Evolutionary conservation across 2,797 vertebrate genomes (phyloP).

Genomic region (Rhabdophis nuchalis): DNA sequence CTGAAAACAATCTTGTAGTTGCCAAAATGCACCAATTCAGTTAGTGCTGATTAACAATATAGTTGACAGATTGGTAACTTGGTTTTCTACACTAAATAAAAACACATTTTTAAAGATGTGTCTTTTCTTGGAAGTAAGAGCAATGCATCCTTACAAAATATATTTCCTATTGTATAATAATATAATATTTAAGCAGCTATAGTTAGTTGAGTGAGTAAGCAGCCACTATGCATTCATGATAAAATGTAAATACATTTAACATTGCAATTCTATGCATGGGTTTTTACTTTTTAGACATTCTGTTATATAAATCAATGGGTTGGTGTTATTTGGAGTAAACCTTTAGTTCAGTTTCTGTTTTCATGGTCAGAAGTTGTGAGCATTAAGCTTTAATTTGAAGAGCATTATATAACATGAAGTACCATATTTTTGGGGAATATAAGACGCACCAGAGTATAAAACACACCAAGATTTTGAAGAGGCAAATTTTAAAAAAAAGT

Average conservation of each 20-base stretch:
- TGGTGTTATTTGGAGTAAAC: background rate
- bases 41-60: conserved; percentile 8
- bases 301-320: background rate
- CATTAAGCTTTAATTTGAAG: background rate
- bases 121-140: conserved; percentile 31
- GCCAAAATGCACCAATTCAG: conserved; percentile 8
- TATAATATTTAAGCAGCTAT: background rate
- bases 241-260: background rate
- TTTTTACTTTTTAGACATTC: background rate
- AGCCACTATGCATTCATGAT: background rate
- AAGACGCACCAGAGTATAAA: no score
- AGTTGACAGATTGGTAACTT: conserved; percentile 22
- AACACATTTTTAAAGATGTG: conserved; percentile 22
- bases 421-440: no score
- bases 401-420: background rate
- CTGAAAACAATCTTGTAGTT: conserved; percentile 24
- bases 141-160: background rate
- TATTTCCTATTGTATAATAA: background rate
- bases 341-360: background rate
- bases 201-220: background rate
- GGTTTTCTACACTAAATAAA: conserved; percentile 27
- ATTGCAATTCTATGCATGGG: background rate
- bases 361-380: background rate
- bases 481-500: no score
- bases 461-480: no score